Evolutionary conservation across 2,888 invertebrate species (phyloP).

Genomic region (Neelides folsomi): DNA sequence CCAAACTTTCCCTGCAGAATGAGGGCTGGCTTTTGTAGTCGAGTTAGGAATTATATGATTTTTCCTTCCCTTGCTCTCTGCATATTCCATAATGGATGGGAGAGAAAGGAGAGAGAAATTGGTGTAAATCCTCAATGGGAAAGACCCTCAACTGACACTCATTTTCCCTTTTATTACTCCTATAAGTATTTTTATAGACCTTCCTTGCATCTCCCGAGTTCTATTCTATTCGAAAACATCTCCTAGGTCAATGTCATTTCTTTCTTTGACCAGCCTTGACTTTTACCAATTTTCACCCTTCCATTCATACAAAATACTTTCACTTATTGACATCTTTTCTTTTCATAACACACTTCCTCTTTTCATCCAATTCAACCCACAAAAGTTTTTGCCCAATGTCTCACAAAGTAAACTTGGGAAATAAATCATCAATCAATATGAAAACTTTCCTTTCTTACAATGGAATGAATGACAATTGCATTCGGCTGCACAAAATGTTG

Average conservation of each 20-base stretch:
- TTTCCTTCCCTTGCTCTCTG: neutral
- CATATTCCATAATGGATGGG: neutral
- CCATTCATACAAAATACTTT: neutral
- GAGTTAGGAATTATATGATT: neutral
- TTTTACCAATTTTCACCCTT: conserved; percentile 3
- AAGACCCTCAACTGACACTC: conserved; percentile 18
- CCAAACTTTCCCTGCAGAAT: too few species aligned
- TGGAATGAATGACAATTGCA: too few species aligned
- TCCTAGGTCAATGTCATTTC: conserved; percentile 21
- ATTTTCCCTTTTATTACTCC: conserved; percentile 5
- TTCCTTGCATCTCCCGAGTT: too few species aligned
- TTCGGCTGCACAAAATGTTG: too few species aligned
- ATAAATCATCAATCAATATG: too few species aligned
- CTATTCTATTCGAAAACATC: too few species aligned
- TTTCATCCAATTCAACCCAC: neutral
- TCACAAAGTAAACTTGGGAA: too few species aligned
- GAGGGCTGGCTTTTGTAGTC: too few species aligned
- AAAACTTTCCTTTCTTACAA: too few species aligned
- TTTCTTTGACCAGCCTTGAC: conserved; percentile 18
- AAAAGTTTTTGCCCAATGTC: neutral
- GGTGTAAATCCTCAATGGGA: conserved; percentile 6
- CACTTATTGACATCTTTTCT: neutral
- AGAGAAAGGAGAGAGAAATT: conserved; percentile 1
- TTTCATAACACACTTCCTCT: neutral
- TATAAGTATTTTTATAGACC: too few species aligned